Percentiles rank a stretch among this genome's conserved stretches.
These are phyloP conservation scores for Hemaris fuciformis DNA, from an alignment of 2,888 invertebrate species.

Conservation along the genomic window DNA sequence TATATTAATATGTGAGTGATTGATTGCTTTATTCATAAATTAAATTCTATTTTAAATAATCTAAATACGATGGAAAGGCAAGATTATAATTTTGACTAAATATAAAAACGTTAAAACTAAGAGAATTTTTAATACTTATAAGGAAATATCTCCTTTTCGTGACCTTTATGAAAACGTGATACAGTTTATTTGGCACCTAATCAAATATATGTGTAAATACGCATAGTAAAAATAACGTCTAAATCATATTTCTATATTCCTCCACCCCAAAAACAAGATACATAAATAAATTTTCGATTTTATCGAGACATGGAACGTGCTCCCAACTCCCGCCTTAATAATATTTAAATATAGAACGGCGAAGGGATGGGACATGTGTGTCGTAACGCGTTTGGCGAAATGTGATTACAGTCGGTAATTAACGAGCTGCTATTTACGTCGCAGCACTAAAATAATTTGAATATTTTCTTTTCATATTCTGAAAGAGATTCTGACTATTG, in stretches of 20 bases:
- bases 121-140: too few species aligned
- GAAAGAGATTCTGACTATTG: background rate
- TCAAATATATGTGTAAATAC: too few species aligned
- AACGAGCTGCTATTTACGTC: slow-evolving; percentile 76
- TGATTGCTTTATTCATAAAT: background rate
- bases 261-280: slow-evolving; percentile 45
- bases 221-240: too few species aligned
- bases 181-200: too few species aligned
- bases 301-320: slow-evolving; percentile 71
- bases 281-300: slow-evolving; percentile 71
- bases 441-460: slow-evolving; percentile 49
- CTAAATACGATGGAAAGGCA: too few species aligned
- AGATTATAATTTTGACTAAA: too few species aligned
- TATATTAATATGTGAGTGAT: slow-evolving; percentile 24
- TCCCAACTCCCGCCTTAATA: slow-evolving; percentile 69
- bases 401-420: slow-evolving; percentile 79
- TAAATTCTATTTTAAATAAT: too few species aligned
- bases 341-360: slow-evolving; percentile 79
- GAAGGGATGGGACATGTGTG: slow-evolving; percentile 81
- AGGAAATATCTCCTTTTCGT: too few species aligned
- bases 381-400: slow-evolving; percentile 80
- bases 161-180: too few species aligned
- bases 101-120: too few species aligned
- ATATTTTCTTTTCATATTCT: slow-evolving; percentile 59
- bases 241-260: background rate